Evolutionary conservation across 92 coral and sea anemone species (phyloP).

Genomic region (Heliopora coerulea): DNA sequence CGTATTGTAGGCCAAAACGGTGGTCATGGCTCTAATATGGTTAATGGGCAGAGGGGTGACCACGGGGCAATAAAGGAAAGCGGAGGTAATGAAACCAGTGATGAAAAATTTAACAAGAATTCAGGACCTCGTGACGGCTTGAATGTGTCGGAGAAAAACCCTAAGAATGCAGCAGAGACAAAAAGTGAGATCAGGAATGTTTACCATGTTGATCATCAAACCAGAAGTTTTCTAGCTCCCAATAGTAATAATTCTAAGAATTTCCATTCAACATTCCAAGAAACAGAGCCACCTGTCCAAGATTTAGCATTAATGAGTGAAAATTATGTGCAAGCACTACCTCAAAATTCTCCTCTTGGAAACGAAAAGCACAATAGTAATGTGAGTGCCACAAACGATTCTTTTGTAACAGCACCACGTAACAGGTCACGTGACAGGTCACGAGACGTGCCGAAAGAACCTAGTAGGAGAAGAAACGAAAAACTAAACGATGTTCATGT

Average conservation of each 20-base stretch:
- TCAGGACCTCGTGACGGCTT: too few species aligned
- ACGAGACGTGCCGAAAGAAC: too few species aligned
- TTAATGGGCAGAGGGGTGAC: too few species aligned
- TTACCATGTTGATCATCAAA: background rate
- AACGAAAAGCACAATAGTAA: background rate
- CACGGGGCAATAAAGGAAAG: too few species aligned
- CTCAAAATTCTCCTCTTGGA: background rate
- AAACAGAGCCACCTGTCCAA: background rate
- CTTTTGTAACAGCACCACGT: background rate
- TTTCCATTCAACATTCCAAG: background rate
- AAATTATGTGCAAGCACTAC: background rate
- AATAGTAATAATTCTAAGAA: background rate
- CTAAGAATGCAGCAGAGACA: background rate
- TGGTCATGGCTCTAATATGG: too few species aligned
- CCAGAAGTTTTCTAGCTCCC: background rate
- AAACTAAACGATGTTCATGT: background rate
- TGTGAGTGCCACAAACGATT: background rate
- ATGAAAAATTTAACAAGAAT: too few species aligned
- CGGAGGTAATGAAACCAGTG: too few species aligned
- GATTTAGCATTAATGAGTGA: background rate
- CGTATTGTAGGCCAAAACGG: too few species aligned
- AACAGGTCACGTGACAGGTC: too few species aligned
- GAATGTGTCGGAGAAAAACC: background rate
- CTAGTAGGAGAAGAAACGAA: too few species aligned
- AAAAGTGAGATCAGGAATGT: background rate